Evolutionary conservation across 2,113 vertebrate species (phyloP), one percentile per base, ranked within the genome.

Genomic region (Alethe diademata): DNA sequence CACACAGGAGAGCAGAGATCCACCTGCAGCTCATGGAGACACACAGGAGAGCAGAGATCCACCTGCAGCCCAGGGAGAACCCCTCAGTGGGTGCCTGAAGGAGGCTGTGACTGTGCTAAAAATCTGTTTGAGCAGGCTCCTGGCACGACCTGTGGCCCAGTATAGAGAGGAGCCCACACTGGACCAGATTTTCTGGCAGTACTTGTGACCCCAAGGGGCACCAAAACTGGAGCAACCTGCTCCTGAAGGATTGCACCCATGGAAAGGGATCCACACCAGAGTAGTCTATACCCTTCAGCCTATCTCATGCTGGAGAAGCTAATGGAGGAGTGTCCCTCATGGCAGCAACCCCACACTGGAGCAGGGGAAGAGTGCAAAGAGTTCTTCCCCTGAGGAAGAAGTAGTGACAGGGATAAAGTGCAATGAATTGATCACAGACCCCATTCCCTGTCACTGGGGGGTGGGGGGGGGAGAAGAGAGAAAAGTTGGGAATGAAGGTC

Each of bases 351-450:
- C 11, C 57, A 31, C 0, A 0, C 3, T 42, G 13, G 6, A 48
- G 9, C 40, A 54, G 29, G 17, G 23, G 15, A 42, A 19, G 19
- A 42, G 2, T 17, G 24, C 17, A 8, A 62, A 6, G 5, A 69
- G 20, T 29, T 12, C 25, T 40, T 16, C 7, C 24, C 13, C 6
- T 61, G 11, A 69, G 17, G 11, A 84, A 4, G 3, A 67, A 10
- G 7, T 24, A 84, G 14, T 0, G 0, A 9, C 29, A 82, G 29
- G 51, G 12, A 47, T 12, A 25, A 25, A 7, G 3, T 6, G 19
- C 16, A 17, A 19, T 40, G 28, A 78, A 45, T 12, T 57, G 14
- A 42, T 18, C 43, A 8, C 2, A 45, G 23, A 48, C 14, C 8
- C 11, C 17, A 35, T 78, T 58, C 18, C 15, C 24, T 8, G 0